Evolutionary conservation across 2,113 vertebrate genomes (phyloP), one percentile per base, ranked within the genome.

Genomic region (Mesoclemmys tuberculata): DNA sequence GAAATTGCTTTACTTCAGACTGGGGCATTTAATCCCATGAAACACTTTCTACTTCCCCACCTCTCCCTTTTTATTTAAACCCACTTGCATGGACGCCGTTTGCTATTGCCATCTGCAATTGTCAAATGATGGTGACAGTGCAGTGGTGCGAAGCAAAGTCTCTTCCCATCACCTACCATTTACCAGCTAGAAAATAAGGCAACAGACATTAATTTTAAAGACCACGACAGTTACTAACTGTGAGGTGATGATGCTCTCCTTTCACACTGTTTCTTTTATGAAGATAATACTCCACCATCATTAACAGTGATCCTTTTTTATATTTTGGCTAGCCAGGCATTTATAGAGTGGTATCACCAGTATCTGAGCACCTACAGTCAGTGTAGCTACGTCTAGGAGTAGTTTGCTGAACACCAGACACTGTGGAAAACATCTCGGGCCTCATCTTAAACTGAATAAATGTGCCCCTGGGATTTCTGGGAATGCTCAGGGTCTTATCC

Each of bases 1-100:
- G 94, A 97, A 97, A 97, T 97, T 96, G 96, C 96, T 96, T 98
- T 81, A 95, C 94, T 97, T 96, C 95, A 97, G 96, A 78, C 93
- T 92, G 92, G 94, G 96, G 94, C n/a, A 74, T 96, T 98, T 97
- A 97, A 97, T 96, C 95, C 94, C 94, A 89, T 92, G 91, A 88
- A 80, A 91, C 89, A 92, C 85, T 75, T 90, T 56, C 91, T 87
- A n/a, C 54, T 90, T 56, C 90, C 38, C 38, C 26, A 7, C 64
- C 27, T n/a, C 44, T n/a, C 84, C 56, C 71, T 71, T 10, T 27
- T 29, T 78, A 29, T 83, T 75, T 31, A 80, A 87, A 38, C 91
- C 44, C 79, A 44, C 61, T 86, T n/a, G 1, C 6, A 0, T 5
- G 75, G 44, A 83, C 24, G 18, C 44, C 0, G 64, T n/a, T 80